phyloP scores from a whole-genome alignment of 2,113 vertebrate genomes.

The Tupaia chinensis region DNA sequence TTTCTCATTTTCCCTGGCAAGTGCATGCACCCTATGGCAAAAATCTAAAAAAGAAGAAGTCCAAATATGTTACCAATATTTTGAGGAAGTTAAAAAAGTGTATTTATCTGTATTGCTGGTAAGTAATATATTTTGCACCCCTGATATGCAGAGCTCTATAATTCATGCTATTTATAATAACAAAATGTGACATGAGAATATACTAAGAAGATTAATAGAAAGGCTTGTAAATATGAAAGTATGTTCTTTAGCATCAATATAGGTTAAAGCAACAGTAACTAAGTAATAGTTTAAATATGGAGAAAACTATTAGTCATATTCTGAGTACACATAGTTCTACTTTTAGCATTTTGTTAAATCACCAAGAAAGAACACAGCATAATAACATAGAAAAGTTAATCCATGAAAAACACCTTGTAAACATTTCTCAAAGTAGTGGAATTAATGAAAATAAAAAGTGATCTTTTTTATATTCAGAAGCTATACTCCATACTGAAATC shows the following conservation, averaged over 20 bases:
- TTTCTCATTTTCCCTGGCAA: too few species aligned
- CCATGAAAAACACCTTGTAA: background rate
- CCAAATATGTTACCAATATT: background rate
- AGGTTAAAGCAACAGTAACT: background rate
- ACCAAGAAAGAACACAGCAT: background rate
- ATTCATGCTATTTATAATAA: background rate
- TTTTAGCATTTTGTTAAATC: background rate
- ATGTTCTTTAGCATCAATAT: background rate
- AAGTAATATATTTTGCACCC: background rate
- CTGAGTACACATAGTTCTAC: background rate
- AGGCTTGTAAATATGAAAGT: background rate
- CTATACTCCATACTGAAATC: background rate
- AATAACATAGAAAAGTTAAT: background rate
- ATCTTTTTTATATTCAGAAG: background rate
- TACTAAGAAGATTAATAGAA: background rate
- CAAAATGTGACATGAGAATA: background rate
- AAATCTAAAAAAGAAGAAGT: background rate
- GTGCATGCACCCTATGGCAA: too few species aligned
- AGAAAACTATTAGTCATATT: background rate
- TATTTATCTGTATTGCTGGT: background rate
- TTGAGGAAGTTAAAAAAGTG: background rate
- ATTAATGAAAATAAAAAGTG: background rate
- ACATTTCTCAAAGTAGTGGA: background rate
- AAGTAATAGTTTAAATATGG: background rate
- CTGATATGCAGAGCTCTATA: background rate